Evolutionary conservation across 1,140 invertebrate genomes (phyloP), one percentile per base, ranked within the genome.

Genomic region (Aplysia californica): DNA sequence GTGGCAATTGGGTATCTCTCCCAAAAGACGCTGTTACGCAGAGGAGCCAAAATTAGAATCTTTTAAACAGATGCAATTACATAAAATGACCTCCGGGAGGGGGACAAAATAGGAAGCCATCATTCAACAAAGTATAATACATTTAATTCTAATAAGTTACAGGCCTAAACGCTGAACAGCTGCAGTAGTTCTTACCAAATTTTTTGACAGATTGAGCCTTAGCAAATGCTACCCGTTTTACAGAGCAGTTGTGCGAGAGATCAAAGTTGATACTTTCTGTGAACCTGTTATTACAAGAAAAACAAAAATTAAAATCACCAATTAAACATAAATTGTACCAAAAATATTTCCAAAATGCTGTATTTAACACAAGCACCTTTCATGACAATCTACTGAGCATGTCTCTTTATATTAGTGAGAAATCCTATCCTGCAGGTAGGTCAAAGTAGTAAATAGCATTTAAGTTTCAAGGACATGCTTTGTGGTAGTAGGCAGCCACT

Each of bases 161-260:
- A 15, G 44, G 44, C 10, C n/a, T 10, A n/a, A 50, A 10, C 44
- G n/a, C 44, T 50, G n/a, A 50, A 50, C 10, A 15, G 10, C n/a
- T 15, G 10, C n/a, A 15, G 10, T 50, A n/a, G n/a, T 64, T 26
- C 41, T 67, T 77, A 81, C 80, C 78, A 75, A 82, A 82, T 67
- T 82, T 82, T 68, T 79, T 82, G 4, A 79, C 70, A n/a, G 80
- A 82, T 29, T 77, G 56, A 1, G 35, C 55, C n/a, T 58, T 59
- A 23, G 38, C 38, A 61, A 64, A 39, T 21, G 29, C 64, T 20
- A 73, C 70, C 23, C 26, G 26, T 23, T 55, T 61, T 10, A 61
- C 5, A 26, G 70, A 33, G 10, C 36, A 10, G 23, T 2, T 29
- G 3, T 2, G 23, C 26, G 55, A 59, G 18, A 21, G 31, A n/a